Base-by-base conservation (phyloP, 1,140 invertebrate genomes). In the Nasonia longicornis region DNA sequence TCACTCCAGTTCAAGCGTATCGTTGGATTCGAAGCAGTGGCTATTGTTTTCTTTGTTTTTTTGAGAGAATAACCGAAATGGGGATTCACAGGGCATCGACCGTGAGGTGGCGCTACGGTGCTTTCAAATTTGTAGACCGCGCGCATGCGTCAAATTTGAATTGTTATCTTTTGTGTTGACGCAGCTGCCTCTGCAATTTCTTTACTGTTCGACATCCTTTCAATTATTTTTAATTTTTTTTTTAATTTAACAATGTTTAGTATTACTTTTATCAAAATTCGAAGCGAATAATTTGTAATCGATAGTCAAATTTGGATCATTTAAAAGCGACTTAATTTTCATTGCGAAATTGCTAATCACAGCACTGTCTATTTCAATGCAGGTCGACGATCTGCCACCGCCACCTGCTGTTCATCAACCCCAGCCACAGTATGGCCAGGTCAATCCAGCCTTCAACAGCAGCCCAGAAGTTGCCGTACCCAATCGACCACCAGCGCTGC, bases 351-450 rank as follows among this genome's bases (percentile, higher is more conserved):
- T 42, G 38, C 10, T 42, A 42, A 42, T 42, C 38, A 42, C 10
- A 10, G 16, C 31, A 69, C 12, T 20, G 3, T 42, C 20, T 20
- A 20, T n/a, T 29, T 67, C 1, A 67, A 14, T 81, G 22, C 75
- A 86, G 70, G 77, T n/a, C 31, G 88, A 90, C 12, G 89, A 91
- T 48, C 75, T 88, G 11, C 89, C 87, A 4, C 89, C 90, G 3
- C 88, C 88, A 86, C 73, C 84, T 7, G 26, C 64, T 4, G 35
- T 85, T 2, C 71, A 82, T 35, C 86, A 88, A 70, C 80, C 82
- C 6, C 84, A 77, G 58, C 84, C 66, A 64, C 58, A 78, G n/a
- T 86, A 86, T 67, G 89, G 89, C 1, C 89, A 88, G n/a, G 86
- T 83, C 0, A 90, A 90, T 70, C 87, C 86, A 1, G 88, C 86